phyloP scores from a whole-genome alignment of 2,113 vertebrate species.

The Pterocles gutturalis region DNA sequence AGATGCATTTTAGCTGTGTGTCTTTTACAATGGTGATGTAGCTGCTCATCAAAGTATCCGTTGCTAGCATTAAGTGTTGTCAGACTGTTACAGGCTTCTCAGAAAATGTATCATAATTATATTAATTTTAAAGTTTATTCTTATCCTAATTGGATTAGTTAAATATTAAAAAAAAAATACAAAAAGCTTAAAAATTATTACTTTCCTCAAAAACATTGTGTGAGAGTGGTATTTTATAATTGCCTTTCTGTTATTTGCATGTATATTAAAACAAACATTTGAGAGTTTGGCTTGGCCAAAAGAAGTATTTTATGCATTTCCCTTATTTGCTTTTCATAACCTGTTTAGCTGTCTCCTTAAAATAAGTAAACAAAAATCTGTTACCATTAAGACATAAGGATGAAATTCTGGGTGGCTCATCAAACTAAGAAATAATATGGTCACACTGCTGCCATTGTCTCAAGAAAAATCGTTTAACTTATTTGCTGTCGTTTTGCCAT shows the following conservation, averaged over 20 bases:
- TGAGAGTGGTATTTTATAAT: background rate
- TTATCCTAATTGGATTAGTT: background rate
- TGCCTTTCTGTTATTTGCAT: background rate
- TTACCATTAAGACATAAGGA: background rate
- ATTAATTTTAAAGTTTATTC: background rate
- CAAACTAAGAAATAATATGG: background rate
- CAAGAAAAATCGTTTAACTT: background rate
- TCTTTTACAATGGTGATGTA: background rate
- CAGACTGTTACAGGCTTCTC: background rate
- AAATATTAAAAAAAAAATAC: background rate
- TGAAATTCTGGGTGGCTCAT: background rate
- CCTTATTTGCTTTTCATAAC: background rate
- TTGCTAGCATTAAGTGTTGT: background rate
- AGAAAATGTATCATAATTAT: background rate
- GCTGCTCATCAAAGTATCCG: background rate
- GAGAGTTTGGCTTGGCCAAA: background rate
- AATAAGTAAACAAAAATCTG: background rate
- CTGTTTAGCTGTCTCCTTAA: background rate
- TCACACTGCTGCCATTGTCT: accelerated
- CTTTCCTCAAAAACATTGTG: background rate
- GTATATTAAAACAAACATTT: background rate
- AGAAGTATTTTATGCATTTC: background rate
- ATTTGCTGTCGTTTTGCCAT: background rate
- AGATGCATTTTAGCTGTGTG: background rate
- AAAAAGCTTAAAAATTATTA: background rate